phyloP scores from a whole-genome alignment of 2,888 invertebrate genomes.

The Malachius bipustulatus region DNA sequence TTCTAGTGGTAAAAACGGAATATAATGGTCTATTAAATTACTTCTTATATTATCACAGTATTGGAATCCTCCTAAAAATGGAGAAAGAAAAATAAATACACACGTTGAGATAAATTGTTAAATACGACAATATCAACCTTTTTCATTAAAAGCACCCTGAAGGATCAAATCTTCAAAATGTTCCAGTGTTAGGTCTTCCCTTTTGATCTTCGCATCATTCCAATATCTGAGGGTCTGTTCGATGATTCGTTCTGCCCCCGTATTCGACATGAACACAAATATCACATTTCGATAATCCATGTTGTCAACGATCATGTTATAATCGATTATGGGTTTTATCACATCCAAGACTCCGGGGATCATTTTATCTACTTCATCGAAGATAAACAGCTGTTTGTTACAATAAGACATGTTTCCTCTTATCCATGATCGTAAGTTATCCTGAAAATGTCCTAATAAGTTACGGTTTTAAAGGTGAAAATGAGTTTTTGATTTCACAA shows the following conservation, averaged over 20 bases:
- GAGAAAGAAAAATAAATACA: slow-evolving; percentile 11
- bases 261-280: slow-evolving; percentile 86
- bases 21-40: slow-evolving; percentile 81
- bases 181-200: slow-evolving; percentile 50
- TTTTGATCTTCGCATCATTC: slow-evolving; percentile 44
- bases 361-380: slow-evolving; percentile 96
- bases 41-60: slow-evolving; percentile 70
- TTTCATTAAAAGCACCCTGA: slow-evolving; percentile 58
- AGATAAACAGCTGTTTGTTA: slow-evolving; percentile 73
- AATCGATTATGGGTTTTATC: slow-evolving; percentile 81
- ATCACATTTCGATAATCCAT: slow-evolving; percentile 65
- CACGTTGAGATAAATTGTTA: too few relatives aligned
- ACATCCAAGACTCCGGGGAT: slow-evolving; percentile 69
- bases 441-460: too few relatives aligned
- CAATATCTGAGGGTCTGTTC: slow-evolving; percentile 48
- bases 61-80: slow-evolving; percentile 62
- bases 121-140: too few relatives aligned
- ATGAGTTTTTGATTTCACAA: too few relatives aligned
- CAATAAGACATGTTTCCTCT: slow-evolving; percentile 56
- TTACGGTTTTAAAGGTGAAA: too few relatives aligned
- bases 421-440: slow-evolving; percentile 44
- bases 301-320: slow-evolving; percentile 58
- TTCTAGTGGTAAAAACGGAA: slow-evolving; percentile 92
- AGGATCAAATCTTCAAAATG: slow-evolving; percentile 63
- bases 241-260: slow-evolving; percentile 66